Evolutionary conservation across 1,140 invertebrate species (phyloP), one percentile per base, ranked within the genome.

Genomic region (Eriosoma lanigerum): DNA sequence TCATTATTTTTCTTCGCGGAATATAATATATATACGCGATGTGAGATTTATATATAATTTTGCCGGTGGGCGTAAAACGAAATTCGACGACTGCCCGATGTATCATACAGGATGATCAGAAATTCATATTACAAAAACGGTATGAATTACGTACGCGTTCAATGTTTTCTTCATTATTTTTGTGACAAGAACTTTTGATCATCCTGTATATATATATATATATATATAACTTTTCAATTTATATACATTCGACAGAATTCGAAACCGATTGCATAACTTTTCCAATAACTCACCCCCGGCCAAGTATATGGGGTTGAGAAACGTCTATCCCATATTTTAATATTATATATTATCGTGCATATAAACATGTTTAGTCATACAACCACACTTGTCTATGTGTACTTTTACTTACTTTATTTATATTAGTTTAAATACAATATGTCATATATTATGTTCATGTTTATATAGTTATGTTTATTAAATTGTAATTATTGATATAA

Each of bases 251-350:
- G 24, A 62, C 32, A 3, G 52, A 76, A 76, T 76, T 46, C 44
- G 75, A 78, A 78, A 78, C 75, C 56, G 52, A 78, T 81, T 52
- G 46, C 78, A 21, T 44, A 81, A 81, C 60, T 68, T 81, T 81
- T 81, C 21, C 78, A 52, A 70, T 66, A 46, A 48, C 24, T 26
- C 21, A 17, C 21, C 46, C 24, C 17, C 52, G 19, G 52, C 52
- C 21, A 29, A 6, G 56, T 29, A 29, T 13, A 26, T 0, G 17
- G 56, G 26, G 29, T 15, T 3, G 50, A 19, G 24, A 3, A 32
- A 10, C 3, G n/a, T 1, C 58, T 3, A 60, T 24, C 15, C 58
- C 58, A 3, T 24, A 26, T 58, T 24, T 15, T 1, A 24, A 58
- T 26, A 15, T 3, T 24, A 58, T 15, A 58, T 38, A 26, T 58